Evolutionary conservation across 2,888 invertebrate species (phyloP).

Genomic region (Neoscelio sp.): DNA sequence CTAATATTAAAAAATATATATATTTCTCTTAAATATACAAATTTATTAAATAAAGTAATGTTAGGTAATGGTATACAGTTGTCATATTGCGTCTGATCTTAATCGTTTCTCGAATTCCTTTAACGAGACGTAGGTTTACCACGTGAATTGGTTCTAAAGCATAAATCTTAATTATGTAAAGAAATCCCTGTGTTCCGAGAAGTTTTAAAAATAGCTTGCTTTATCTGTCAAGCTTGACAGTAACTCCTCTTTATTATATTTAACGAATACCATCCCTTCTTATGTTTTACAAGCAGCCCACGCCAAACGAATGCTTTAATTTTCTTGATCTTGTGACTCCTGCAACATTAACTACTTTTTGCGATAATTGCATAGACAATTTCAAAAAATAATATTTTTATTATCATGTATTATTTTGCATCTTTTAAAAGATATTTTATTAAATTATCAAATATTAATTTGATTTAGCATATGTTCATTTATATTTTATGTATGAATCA

Average conservation of each 20-base stretch:
- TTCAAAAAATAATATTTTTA: too few species aligned
- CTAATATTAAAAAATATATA: not conserved
- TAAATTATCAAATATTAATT: too few species aligned
- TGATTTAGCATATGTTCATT: too few species aligned
- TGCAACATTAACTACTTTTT: conserved; percentile 2
- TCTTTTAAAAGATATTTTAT: too few species aligned
- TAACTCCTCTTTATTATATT: conserved; percentile 63
- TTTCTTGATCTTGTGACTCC: conserved; percentile 23
- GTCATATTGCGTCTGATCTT: conserved; percentile 10
- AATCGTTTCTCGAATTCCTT: conserved; percentile 43
- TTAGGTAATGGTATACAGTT: conserved; percentile 24
- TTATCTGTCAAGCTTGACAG: conserved; percentile 63
- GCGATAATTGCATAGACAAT: conserved; percentile 6
- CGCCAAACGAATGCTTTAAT: conserved; percentile 43
- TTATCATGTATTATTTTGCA: too few species aligned
- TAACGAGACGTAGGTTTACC: conserved; percentile 16
- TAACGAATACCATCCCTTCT: conserved; percentile 60
- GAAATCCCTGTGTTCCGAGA: conserved; percentile 43
- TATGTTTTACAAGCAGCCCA: conserved; percentile 37
- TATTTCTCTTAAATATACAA: not conserved
- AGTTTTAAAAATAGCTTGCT: conserved; percentile 57
- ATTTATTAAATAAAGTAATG: not conserved
- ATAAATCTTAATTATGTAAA: conserved; percentile 65
- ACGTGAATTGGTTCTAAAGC: conserved; percentile 12
- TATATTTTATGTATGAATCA: too few species aligned